Percentiles rank a stretch among this genome's conserved stretches.
phyloP scores from a whole-genome alignment of 1,140 invertebrate species.

The Rhopalosiphum padi region DNA sequence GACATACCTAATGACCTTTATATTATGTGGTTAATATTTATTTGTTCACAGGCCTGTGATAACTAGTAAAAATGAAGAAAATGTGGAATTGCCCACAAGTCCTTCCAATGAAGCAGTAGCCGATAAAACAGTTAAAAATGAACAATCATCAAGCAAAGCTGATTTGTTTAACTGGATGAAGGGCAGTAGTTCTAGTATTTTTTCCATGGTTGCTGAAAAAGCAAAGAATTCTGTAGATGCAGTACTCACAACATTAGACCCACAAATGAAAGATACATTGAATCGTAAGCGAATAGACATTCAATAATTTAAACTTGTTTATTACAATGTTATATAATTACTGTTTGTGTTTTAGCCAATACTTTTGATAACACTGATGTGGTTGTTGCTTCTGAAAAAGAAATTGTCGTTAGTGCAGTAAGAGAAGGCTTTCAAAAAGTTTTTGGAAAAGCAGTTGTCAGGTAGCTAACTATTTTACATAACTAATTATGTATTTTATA shows the following conservation, averaged over 20 bases:
- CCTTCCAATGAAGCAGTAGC: background rate
- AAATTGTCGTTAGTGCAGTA: conserved; percentile 78
- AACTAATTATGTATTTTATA: background rate
- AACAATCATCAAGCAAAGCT: conserved; percentile 56
- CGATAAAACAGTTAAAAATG: conserved; percentile 59
- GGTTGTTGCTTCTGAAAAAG: conserved; percentile 79
- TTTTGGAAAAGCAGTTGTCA: conserved; percentile 65
- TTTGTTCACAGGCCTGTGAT: conserved; percentile 59
- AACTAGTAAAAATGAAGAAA: conserved; percentile 59
- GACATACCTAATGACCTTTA: too few relatives aligned
- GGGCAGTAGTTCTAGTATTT: conserved; percentile 64
- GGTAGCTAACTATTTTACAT: conserved; percentile 41
- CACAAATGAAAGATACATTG: conserved; percentile 84
- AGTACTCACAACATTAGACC: conserved; percentile 88
- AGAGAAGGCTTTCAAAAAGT: conserved; percentile 82
- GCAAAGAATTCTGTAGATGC: conserved; percentile 84
- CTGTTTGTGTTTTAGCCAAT: conserved; percentile 53
- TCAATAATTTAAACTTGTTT: background rate
- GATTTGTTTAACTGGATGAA: conserved; percentile 67
- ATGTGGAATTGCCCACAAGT: conserved; percentile 46
- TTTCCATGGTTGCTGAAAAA: conserved; percentile 76
- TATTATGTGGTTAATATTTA: background rate
- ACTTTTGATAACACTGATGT: conserved; percentile 72
- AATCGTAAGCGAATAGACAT: conserved; percentile 70
- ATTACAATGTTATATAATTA: background rate